phyloP scores from a whole-genome alignment of 92 coral and sea anemone genomes.

The Porites lobata region DNA sequence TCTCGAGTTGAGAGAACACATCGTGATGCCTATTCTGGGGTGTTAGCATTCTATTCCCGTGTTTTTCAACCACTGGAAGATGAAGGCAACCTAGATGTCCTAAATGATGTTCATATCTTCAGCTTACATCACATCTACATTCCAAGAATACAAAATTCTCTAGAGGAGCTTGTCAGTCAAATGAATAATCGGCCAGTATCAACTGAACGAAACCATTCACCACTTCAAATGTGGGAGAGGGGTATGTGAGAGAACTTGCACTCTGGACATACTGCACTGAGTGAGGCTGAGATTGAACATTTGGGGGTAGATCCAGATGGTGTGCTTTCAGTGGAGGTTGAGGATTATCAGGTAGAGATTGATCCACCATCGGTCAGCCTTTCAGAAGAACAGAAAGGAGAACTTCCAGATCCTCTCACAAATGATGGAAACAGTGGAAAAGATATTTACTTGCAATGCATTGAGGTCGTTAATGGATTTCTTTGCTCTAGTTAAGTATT shows the following conservation, averaged over 20 bases:
- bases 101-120: conserved; percentile 26
- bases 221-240: conserved; percentile 48
- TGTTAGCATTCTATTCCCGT: conserved; percentile 21
- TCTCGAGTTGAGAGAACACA: conserved; percentile 44
- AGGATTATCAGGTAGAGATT: conserved; percentile 44
- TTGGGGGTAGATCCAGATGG: conserved; percentile 35
- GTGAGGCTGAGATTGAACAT: conserved; percentile 31
- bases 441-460: conserved; percentile 24
- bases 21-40: conserved; percentile 19
- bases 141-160: conserved; percentile 29
- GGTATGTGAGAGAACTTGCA: conserved; percentile 49
- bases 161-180: conserved; percentile 32
- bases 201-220: conserved; percentile 55
- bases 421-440: conserved; percentile 51
- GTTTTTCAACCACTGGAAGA: conserved; percentile 24
- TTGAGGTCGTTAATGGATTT: conserved; percentile 13
- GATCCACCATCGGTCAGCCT: conserved; percentile 22
- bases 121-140: conserved; percentile 15
- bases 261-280: conserved; percentile 37
- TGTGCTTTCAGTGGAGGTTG: conserved; percentile 35
- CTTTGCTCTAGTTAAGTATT: no score
- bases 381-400: conserved; percentile 23
- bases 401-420: conserved; percentile 21
- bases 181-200: conserved; percentile 54
- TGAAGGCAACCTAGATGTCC: conserved; percentile 18